Evolutionary conservation across 2,113 vertebrate genomes (phyloP), one percentile per base, ranked within the genome.

Genomic region (Rissa tridactyla): DNA sequence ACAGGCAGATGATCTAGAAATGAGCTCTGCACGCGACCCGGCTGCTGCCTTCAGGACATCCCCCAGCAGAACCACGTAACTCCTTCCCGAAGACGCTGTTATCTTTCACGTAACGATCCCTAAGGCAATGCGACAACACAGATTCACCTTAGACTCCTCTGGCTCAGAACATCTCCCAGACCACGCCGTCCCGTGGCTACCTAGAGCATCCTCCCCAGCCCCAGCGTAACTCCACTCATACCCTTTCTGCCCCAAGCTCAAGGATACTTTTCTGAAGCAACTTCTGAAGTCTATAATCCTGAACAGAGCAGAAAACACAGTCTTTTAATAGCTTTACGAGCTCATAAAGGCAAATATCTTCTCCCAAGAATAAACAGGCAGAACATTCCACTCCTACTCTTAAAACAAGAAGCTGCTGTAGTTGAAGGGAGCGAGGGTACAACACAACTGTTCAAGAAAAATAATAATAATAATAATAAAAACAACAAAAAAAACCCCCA

Each of bases 281-380:
- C 64, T 94, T 92, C 54, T 82, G 2, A 92, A 90, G 72, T 10
- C 83, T 54, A 11, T 49, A 91, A 96, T 66, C 60, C 72, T 34
- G 15, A 65, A 42, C 51, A 42, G 30, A 83, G 68, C 46, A 96
- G 88, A 93, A 95, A 78, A 1, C 49, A 29, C 8, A 82, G 72
- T 58, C 94, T 90, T 96, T 95, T 88, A 96, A 95, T 88, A 95
- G 88, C 51, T 94, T 96, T 93, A 97, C 54, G 2, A 93, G 88
- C 92, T 88, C 71, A 66, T 88, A 86, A 93, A 95, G 86, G 73
- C 91, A 94, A 94, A 64, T 77, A 92, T 62, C 76, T 88, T 92
- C 46, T 54, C 64, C 72, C 76, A 88, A 70, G 83, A 95, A 96
- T 81, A 88, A 94, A 88, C 75, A 83, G 52, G 82, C 76, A 70